Evolutionary conservation across 2,888 invertebrate species (phyloP).

Genomic region (Diloba caeruleocephala): DNA sequence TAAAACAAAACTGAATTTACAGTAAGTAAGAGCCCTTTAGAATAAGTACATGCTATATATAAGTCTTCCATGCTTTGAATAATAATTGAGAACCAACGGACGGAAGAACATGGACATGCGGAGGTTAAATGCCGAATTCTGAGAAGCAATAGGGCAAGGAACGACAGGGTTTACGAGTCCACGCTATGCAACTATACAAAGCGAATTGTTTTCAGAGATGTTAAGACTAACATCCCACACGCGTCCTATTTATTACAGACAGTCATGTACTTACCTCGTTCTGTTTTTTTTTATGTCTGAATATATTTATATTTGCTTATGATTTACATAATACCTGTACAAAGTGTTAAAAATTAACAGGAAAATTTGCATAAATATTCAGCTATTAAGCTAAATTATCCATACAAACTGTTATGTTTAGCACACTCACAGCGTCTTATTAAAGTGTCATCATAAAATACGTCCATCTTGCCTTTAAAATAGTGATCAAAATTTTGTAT

Average conservation of each 20-base stretch:
- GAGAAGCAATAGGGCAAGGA: constrained; percentile 51
- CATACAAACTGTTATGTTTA: constrained; percentile 17
- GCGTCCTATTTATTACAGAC: constrained; percentile 22
- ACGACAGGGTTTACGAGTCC: constrained; percentile 32
- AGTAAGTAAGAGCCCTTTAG: constrained; percentile 39
- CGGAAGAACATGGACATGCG: constrained; percentile 58
- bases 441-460: constrained; percentile 19
- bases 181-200: constrained; percentile 25
- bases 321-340: too few relatives aligned
- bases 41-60: constrained; percentile 51
- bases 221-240: constrained; percentile 38
- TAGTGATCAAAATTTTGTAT: constrained; percentile 21
- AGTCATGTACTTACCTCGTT: constrained; percentile 6
- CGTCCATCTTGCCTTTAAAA: constrained; percentile 7
- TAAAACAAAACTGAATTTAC: constrained; percentile 4
- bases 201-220: constrained; percentile 49
- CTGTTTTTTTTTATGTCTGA: background rate
- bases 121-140: constrained; percentile 58
- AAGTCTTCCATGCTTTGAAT: constrained; percentile 53
- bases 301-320: too few relatives aligned
- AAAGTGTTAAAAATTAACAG: constrained; percentile 8
- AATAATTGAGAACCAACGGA: constrained; percentile 46
- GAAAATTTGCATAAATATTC: constrained; percentile 23
- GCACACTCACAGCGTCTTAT: constrained; percentile 3
- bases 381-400: constrained; percentile 23